Evolutionary conservation across 2,113 vertebrate species (phyloP).

Genomic region (Paracanthobrama guichenoti): DNA sequence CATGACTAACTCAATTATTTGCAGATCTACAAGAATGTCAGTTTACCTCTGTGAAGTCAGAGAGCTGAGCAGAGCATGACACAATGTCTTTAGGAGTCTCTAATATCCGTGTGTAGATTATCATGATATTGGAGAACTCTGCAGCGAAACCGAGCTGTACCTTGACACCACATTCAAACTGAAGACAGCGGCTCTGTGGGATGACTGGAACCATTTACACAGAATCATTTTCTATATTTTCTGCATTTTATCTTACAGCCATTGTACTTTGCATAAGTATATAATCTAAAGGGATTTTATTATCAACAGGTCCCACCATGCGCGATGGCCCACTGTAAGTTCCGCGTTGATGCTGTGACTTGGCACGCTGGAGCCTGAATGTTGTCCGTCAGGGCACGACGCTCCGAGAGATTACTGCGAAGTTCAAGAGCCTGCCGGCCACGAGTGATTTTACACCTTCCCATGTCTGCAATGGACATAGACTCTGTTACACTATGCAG

Average conservation of each 20-base stretch:
- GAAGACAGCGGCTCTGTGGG: constrained; percentile 72
- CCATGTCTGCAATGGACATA: constrained; percentile 78
- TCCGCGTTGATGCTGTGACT: constrained; percentile 76
- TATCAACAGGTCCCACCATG: constrained; percentile 71
- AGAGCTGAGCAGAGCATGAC: constrained; percentile 78
- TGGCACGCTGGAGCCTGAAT: constrained; percentile 63
- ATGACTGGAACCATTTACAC: constrained; percentile 68
- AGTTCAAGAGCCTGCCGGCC: constrained; percentile 87
- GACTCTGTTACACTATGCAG: background rate
- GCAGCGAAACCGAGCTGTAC: constrained; percentile 86
- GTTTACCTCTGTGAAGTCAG: constrained; percentile 77
- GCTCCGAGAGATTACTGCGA: constrained; percentile 85
- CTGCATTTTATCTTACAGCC: background rate
- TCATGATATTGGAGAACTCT: constrained; percentile 88
- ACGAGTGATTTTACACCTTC: constrained; percentile 77
- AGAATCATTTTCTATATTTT: background rate
- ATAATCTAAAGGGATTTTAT: background rate
- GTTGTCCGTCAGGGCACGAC: constrained; percentile 79
- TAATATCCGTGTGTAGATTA: constrained; percentile 82
- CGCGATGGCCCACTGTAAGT: constrained; percentile 85
- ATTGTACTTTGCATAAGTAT: background rate
- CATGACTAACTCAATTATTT: background rate
- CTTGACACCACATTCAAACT: constrained; percentile 79
- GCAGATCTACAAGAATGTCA: background rate
- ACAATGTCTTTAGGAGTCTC: constrained; percentile 70